Evolutionary conservation across 1,140 invertebrate genomes (phyloP), one percentile per base, ranked within the genome.

Genomic region (Brachionus koreanus): DNA sequence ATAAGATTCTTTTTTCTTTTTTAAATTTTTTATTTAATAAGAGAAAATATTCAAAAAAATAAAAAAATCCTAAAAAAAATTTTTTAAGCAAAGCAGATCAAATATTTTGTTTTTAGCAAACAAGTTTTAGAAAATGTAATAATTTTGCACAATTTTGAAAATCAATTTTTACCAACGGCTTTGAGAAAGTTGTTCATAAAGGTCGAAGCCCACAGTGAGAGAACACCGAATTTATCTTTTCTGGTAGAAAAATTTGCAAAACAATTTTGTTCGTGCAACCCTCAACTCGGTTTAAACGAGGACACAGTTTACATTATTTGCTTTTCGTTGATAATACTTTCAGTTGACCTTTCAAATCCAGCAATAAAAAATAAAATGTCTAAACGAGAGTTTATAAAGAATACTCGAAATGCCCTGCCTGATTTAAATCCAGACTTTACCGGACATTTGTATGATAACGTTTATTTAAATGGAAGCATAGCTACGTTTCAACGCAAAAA

Each of bases 361-460:
- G 89, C 90, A 82, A 88, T 91, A 33, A 90, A 90, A 83, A 91
- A 91, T 86, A 91, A 91, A 85, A 91, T 91, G 90, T 90, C 90
- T 4, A 91, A 91, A 84, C 84, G 90, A 67, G 90, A 91, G 84
- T 91, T 91, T 83, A 91, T 91, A 84, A 86, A 89, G 52, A 91
- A 91, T 85, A 89, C 90, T 33, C 87, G 89, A 19, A 85, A 88
- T 75, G 90, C 90, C 37, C 85, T 89, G 12, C 57, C 79, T 7
- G 33, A 65, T 16, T 85, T 89, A 7, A 88, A 89, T 84, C 87
- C 89, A 84, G 90, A 90, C 72, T 86, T 90, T 35, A 89, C 87
- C 33, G 90, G 90, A 29, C 89, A 90, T 84, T 85, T 90, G 35
- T 91, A 91, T 85, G 90, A 91, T 85, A 89, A 91, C 84, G 87